These are phyloP conservation scores for Panthera leo DNA, from an alignment of 2,113 vertebrate genomes.

Conservation along the genomic window DNA sequence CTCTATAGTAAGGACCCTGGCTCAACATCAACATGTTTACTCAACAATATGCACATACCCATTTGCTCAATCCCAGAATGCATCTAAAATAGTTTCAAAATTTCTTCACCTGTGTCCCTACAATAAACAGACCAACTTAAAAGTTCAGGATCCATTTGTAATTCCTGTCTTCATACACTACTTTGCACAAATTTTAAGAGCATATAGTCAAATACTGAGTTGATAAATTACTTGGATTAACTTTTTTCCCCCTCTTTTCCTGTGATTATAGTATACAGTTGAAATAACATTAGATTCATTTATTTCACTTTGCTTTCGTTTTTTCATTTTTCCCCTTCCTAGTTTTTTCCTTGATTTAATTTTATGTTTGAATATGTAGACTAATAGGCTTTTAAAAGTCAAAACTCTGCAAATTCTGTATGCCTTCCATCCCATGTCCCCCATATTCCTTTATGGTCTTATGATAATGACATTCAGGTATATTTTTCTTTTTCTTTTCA, in stretches of 20 bases:
- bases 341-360: neutral
- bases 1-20: neutral
- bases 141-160: neutral
- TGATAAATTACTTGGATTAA: neutral
- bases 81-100: neutral
- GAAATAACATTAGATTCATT: neutral
- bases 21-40: neutral
- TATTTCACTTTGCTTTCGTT: neutral
- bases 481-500: neutral
- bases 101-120: neutral
- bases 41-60: neutral
- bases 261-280: neutral
- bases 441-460: neutral
- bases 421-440: neutral
- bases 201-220: neutral
- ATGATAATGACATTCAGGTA: neutral
- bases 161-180: neutral
- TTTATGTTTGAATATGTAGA: neutral
- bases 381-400: neutral
- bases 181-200: neutral
- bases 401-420: neutral
- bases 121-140: conserved; percentile 1
- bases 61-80: neutral
- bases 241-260: neutral
- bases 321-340: neutral